Evolutionary conservation across 1,140 invertebrate species (phyloP).

Genomic region (Palaemon carinicauda): DNA sequence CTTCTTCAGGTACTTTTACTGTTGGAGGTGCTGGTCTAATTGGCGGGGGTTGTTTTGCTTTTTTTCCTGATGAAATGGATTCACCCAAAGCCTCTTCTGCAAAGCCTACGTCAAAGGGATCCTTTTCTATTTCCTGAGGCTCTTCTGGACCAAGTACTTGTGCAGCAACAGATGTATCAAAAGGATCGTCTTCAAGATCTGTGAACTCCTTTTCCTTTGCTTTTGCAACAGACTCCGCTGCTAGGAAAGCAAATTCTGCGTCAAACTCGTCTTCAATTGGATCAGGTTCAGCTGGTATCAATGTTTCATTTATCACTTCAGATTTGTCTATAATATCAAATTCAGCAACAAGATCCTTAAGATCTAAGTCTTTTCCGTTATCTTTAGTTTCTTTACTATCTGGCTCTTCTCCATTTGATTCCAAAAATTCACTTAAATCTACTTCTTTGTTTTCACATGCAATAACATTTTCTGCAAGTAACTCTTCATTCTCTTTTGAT

Average conservation of each 20-base stretch:
- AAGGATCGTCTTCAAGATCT: slow-evolving; percentile 61
- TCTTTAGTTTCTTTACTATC: slow-evolving; percentile 40
- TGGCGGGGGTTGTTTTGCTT: slow-evolving; percentile 14
- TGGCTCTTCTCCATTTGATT: slow-evolving; percentile 43
- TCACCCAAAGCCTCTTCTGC: slow-evolving; percentile 67
- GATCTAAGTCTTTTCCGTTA: slow-evolving; percentile 37
- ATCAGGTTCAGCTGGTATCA: slow-evolving; percentile 36
- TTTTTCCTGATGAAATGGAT: background rate
- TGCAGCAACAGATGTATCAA: slow-evolving; percentile 61
- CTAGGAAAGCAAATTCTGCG: slow-evolving; percentile 78
- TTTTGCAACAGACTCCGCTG: slow-evolving; percentile 75
- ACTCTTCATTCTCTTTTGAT: background rate
- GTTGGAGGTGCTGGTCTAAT: slow-evolving; percentile 46
- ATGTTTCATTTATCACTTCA: slow-evolving; percentile 49
- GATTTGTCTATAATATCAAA: slow-evolving; percentile 66
- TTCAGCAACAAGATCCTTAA: slow-evolving; percentile 64
- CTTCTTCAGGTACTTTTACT: slow-evolving; percentile 29
- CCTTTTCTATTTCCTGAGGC: slow-evolving; percentile 64
- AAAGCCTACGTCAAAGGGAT: slow-evolving; percentile 88
- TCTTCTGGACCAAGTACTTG: slow-evolving; percentile 57
- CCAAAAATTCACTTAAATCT: slow-evolving; percentile 49
- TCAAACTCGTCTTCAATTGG: slow-evolving; percentile 68
- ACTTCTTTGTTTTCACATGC: slow-evolving; percentile 44
- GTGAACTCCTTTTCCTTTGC: slow-evolving; percentile 54
- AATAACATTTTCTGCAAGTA: slow-evolving; percentile 21